phyloP scores from a whole-genome alignment of 2,888 invertebrate species.

The Andrena trimmerana region DNA sequence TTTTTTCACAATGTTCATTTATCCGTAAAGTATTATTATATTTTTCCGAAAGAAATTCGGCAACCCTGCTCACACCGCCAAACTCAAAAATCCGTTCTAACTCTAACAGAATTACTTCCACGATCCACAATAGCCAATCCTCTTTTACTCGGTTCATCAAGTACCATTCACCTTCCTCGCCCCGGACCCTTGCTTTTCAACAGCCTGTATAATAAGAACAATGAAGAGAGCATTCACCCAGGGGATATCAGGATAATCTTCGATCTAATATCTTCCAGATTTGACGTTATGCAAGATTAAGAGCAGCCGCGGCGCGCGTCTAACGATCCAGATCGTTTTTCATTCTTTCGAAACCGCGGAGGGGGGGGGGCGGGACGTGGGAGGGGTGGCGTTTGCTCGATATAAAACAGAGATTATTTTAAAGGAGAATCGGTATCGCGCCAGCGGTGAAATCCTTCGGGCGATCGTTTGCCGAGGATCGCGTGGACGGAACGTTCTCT shows the following conservation, averaged over 20 bases:
- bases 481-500: not conserved
- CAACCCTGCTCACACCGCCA: too few relatives aligned
- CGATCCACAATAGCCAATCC: too few relatives aligned
- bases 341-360: constrained; percentile 40
- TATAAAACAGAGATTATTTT: constrained; percentile 28
- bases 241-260: constrained; percentile 21
- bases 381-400: constrained; percentile 18
- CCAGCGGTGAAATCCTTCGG: constrained; percentile 10
- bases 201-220: not conserved
- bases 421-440: constrained; percentile 17
- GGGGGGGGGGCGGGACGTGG: not conserved
- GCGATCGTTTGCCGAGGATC: not conserved
- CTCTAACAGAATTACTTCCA: too few relatives aligned
- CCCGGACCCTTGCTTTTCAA: not conserved
- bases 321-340: constrained; percentile 42
- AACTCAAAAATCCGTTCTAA: too few relatives aligned
- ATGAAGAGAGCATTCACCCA: constrained; percentile 13
- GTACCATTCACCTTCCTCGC: not conserved
- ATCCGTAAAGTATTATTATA: too few relatives aligned
- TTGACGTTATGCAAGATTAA: constrained; percentile 43
- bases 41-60: too few relatives aligned
- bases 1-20: too few relatives aligned
- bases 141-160: not conserved
- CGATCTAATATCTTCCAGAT: constrained; percentile 39
- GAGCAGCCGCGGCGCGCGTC: not conserved